Evolutionary conservation across 2,888 invertebrate species (phyloP).

Genomic region (Drosophila mettleri): DNA sequence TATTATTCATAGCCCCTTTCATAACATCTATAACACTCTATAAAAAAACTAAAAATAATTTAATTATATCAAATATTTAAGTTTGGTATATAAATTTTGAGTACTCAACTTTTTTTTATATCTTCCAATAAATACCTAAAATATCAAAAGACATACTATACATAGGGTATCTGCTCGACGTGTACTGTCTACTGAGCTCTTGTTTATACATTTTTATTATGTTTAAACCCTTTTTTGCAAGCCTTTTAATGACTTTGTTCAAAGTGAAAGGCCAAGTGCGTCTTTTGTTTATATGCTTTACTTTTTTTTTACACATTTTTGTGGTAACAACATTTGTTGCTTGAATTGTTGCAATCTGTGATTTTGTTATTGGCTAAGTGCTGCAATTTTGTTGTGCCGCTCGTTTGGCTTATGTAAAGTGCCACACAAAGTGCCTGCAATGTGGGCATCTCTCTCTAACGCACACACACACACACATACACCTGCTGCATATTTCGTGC

Average conservation of each 20-base stretch:
- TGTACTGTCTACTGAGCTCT: neutral
- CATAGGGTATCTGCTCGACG: neutral
- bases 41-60: too few relatives aligned
- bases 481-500: constrained; percentile 44
- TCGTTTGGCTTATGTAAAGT: constrained; percentile 59
- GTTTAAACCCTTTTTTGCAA: constrained; percentile 13
- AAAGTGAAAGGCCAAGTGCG: constrained; percentile 56
- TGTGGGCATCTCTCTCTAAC: constrained; percentile 30
- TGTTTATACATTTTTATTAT: too few relatives aligned
- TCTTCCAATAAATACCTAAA: too few relatives aligned
- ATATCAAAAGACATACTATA: too few relatives aligned
- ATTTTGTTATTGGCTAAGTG: constrained; percentile 61
- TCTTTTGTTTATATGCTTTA: constrained; percentile 8
- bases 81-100: too few relatives aligned
- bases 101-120: neutral
- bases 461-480: constrained; percentile 5
- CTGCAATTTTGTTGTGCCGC: constrained; percentile 52
- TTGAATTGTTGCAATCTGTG: constrained; percentile 43
- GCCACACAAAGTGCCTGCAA: constrained; percentile 26
- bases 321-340: constrained; percentile 26
- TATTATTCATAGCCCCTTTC: too few relatives aligned
- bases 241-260: constrained; percentile 6
- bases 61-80: too few relatives aligned
- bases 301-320: constrained; percentile 4
- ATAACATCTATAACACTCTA: too few relatives aligned